Evolutionary conservation across 2,888 invertebrate genomes (phyloP).

Genomic region (Volucella inflata): DNA sequence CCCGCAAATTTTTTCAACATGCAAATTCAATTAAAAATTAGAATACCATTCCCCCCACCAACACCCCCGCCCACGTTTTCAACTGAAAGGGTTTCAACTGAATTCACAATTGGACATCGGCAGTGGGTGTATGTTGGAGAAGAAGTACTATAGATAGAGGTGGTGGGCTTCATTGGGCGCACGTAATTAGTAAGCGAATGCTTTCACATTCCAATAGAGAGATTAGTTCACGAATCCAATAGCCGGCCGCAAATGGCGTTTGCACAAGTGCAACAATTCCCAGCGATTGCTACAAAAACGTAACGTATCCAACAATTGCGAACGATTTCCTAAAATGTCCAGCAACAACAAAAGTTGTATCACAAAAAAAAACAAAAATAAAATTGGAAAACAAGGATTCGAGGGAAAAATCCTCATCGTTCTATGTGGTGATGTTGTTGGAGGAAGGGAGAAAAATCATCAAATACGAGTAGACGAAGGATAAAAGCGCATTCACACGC

Average conservation of each 20-base stretch:
- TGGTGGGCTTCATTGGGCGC: conserved; percentile 54
- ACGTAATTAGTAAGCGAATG: conserved; percentile 69
- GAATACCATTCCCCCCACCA: conserved; percentile 54
- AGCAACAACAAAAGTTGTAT: conserved; percentile 61
- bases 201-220: conserved; percentile 66
- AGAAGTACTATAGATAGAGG: neutral
- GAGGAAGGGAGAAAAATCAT: conserved; percentile 25
- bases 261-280: conserved; percentile 83
- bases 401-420: neutral
- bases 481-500: conserved; percentile 75
- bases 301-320: conserved; percentile 56
- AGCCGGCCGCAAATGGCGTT: conserved; percentile 78
- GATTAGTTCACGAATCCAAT: conserved; percentile 75
- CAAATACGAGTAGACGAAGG: conserved; percentile 58
- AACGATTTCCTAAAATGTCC: conserved; percentile 70
- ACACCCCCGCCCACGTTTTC: neutral
- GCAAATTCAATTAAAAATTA: conserved; percentile 75
- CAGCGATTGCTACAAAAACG: conserved; percentile 68
- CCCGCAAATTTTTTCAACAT: conserved; percentile 57
- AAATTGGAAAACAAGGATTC: conserved; percentile 4
- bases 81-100: conserved; percentile 19
- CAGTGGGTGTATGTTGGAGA: neutral
- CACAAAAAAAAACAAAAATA: conserved; percentile 15
- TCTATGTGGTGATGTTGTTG: neutral
- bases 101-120: conserved; percentile 6